Percentiles rank a stretch among this genome's conserved stretches.
phyloP scores from a whole-genome alignment of 2,797 vertebrate species.

The Ptychadena robeensis region DNA sequence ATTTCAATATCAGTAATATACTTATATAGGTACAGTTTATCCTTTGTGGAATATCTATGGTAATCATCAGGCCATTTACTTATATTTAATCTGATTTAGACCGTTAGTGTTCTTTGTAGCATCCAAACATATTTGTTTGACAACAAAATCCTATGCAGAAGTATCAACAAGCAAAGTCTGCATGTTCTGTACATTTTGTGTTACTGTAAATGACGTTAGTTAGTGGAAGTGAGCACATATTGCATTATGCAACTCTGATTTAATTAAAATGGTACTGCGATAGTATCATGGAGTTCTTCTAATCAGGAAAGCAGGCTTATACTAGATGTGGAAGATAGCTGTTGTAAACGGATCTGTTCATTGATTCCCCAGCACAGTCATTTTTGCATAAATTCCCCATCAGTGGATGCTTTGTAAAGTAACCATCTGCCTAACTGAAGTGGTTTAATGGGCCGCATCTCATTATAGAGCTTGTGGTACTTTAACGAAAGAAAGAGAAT shows the following conservation, averaged over 20 bases:
- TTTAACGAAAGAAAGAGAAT: conserved; percentile 50
- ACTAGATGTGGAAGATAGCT: conserved; percentile 53
- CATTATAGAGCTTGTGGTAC: conserved; percentile 59
- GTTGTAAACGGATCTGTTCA: conserved; percentile 60
- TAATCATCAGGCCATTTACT: background rate
- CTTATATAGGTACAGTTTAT: too few relatives aligned
- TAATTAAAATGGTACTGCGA: conserved; percentile 47
- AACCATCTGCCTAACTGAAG: conserved; percentile 63
- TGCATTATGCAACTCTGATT: conserved; percentile 50
- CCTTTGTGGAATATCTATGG: background rate
- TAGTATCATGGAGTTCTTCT: conserved; percentile 48
- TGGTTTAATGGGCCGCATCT: conserved; percentile 60
- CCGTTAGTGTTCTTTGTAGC: background rate
- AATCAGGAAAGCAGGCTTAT: conserved; percentile 45
- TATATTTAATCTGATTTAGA: background rate
- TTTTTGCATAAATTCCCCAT: conserved; percentile 62
- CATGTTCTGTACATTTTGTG: conserved; percentile 1
- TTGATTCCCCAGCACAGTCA: conserved; percentile 62
- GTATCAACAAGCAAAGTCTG: background rate
- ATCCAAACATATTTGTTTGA: background rate
- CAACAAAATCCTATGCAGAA: background rate
- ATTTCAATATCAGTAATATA: too few relatives aligned
- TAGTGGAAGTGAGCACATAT: conserved; percentile 31
- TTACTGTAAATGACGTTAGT: conserved; percentile 14
- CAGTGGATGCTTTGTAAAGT: conserved; percentile 62